Percentiles rank a stretch among this genome's conserved stretches.
These are phyloP conservation scores for Greenwoodochromis staneri DNA, from an alignment of 2,113 vertebrate genomes.

Conservation along the genomic window DNA sequence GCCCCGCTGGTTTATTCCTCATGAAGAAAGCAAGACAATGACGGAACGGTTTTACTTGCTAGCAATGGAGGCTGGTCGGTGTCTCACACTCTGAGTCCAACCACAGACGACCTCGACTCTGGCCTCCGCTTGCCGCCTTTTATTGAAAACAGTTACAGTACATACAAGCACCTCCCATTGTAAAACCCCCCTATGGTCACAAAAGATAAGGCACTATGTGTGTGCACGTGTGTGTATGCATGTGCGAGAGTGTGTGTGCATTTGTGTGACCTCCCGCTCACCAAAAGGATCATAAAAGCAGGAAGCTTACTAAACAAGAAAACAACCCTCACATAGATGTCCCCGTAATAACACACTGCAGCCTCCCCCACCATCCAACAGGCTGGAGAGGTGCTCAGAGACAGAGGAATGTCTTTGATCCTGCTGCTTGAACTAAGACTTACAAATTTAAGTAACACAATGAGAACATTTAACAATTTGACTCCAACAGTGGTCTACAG, in stretches of 20 bases:
- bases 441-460: not conserved
- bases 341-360: not conserved
- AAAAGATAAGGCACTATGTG: not conserved
- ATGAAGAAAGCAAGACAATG: not conserved
- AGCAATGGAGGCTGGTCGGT: not conserved
- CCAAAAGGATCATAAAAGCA: not conserved
- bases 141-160: not conserved
- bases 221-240: not conserved
- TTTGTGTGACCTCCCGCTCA: not conserved
- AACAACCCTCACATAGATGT: not conserved
- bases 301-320: not conserved
- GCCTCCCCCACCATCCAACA: not conserved
- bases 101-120: not conserved
- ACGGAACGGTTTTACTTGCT: not conserved
- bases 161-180: not conserved
- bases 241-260: not conserved
- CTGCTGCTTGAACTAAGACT: not conserved
- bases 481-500: too few species aligned
- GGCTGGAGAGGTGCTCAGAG: not conserved
- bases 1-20: not conserved
- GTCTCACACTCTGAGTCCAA: not conserved
- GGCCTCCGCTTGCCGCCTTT: not conserved
- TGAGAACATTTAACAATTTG: not conserved
- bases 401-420: not conserved
- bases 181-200: not conserved